A percentile compares a stretch with the other conserved stretches of the same genome.
Conservation (phyloP, 2,113 vertebrate genomes). For the Alethe diademata region DNA sequence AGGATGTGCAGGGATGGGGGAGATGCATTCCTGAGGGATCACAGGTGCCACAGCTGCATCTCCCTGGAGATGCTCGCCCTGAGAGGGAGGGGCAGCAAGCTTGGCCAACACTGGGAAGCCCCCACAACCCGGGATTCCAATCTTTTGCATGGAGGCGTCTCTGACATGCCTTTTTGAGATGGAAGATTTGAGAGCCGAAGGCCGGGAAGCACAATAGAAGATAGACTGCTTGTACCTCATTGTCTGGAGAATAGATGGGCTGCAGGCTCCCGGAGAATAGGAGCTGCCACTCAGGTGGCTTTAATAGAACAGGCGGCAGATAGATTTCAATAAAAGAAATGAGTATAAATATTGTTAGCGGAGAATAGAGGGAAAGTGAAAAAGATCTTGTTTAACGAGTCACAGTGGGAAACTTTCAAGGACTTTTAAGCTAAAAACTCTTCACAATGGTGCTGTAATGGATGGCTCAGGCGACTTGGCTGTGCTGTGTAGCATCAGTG, state of each 20-base stretch:
- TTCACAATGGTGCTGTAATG: conserved; percentile 3
- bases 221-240: conserved; percentile 51
- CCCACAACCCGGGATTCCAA: background rate
- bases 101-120: rapidly evolving
- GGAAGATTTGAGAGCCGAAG: conserved; percentile 48
- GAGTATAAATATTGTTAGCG: conserved; percentile 78
- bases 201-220: conserved; percentile 35
- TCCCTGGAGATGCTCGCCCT: rapidly evolving
- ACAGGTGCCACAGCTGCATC: background rate
- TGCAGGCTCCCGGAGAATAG: conserved; percentile 74
- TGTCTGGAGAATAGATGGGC: conserved; percentile 81
- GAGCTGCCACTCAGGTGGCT: conserved; percentile 74
- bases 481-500: rapidly evolving
- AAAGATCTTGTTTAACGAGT: conserved; percentile 58
- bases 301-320: conserved; percentile 68
- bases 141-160: background rate
- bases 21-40: background rate
- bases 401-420: conserved; percentile 66
- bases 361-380: conserved; percentile 64
- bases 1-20: background rate
- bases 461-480: background rate
- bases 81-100: background rate
- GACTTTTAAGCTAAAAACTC: conserved; percentile 50
- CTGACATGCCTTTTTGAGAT: conserved; percentile 13
- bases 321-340: conserved; percentile 77